Percentiles rank a stretch among this genome's conserved stretches.
phyloP scores from a whole-genome alignment of 2,113 vertebrate genomes.

The Limanda limanda region DNA sequence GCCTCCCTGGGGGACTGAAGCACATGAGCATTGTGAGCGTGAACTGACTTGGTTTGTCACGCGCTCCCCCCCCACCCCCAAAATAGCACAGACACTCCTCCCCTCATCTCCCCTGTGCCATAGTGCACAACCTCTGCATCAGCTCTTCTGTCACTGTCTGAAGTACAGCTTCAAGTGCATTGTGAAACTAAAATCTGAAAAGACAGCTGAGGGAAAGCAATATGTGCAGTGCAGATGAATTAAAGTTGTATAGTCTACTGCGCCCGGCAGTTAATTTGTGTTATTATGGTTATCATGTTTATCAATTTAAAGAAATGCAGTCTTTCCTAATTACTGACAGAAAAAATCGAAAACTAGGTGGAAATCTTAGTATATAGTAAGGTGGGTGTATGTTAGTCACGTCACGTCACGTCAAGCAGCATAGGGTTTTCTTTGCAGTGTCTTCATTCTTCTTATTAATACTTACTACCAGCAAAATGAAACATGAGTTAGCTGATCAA shows the following conservation, averaged over 20 bases:
- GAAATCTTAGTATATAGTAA: too few species aligned
- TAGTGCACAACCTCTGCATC: slow-evolving; percentile 51
- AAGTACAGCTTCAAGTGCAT: slow-evolving; percentile 24
- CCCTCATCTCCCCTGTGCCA: not conserved
- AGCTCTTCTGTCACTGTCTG: slow-evolving; percentile 54
- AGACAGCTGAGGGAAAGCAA: slow-evolving; percentile 36
- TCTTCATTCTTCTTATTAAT: not conserved
- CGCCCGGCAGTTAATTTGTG: not conserved
- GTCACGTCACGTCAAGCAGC: not conserved
- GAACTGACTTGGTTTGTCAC: slow-evolving; percentile 58
- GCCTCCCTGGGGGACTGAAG: slow-evolving; percentile 29
- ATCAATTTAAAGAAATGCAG: not conserved
- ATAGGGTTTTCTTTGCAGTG: not conserved
- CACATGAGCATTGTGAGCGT: slow-evolving; percentile 58
- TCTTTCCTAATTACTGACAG: not conserved
- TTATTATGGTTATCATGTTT: not conserved
- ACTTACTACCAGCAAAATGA: not conserved
- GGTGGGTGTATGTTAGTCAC: too few species aligned
- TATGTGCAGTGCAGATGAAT: slow-evolving; percentile 10
- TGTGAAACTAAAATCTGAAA: slow-evolving; percentile 28
- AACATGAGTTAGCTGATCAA: not conserved
- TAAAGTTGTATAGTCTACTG: not conserved
- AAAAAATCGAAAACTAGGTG: too few species aligned
- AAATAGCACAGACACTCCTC: not conserved
- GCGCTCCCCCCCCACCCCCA: not conserved